Conservation (phyloP, 2,797 vertebrate genomes). For the Harpagifer antarcticus region DNA sequence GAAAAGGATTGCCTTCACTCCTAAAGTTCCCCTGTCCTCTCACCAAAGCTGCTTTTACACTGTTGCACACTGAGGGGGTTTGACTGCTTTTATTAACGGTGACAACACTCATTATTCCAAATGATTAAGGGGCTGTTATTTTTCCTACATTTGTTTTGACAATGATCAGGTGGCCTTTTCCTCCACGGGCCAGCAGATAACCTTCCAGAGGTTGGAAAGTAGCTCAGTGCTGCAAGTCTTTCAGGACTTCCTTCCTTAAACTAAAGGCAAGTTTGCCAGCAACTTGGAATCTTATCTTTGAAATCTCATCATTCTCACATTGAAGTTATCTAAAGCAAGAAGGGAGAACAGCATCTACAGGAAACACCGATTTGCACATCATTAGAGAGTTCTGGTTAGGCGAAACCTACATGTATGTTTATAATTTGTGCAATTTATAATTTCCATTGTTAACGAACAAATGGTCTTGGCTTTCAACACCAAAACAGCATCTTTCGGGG, state of each 20-base stretch:
- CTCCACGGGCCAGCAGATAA: conserved; percentile 64
- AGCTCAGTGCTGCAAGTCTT: conserved; percentile 40
- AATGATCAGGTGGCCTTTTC: conserved; percentile 69
- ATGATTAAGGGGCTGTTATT: conserved; percentile 70
- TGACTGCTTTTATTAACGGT: conserved; percentile 70
- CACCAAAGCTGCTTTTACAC: conserved; percentile 28
- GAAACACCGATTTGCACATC: conserved; percentile 25
- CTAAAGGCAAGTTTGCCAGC: conserved; percentile 5
- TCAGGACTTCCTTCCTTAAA: conserved; percentile 36
- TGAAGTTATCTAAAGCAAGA: not conserved
- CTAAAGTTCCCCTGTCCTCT: conserved; percentile 26
- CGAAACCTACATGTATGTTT: too few species aligned
- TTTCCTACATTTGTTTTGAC: conserved; percentile 64
- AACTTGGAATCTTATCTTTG: conserved; percentile 16
- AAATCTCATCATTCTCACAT: not conserved
- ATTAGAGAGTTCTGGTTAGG: conserved; percentile 15
- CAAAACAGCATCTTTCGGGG: conserved; percentile 26
- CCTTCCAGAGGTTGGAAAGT: conserved; percentile 46
- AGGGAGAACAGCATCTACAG: not conserved
- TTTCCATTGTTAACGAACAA: conserved; percentile 37
- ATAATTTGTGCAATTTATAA: too few species aligned
- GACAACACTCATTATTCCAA: conserved; percentile 77
- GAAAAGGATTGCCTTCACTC: conserved; percentile 57
- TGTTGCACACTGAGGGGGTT: conserved; percentile 36
- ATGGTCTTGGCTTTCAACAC: conserved; percentile 41